phyloP scores from a whole-genome alignment of 2,113 vertebrate genomes.

The Gobiocypris rarus region DNA sequence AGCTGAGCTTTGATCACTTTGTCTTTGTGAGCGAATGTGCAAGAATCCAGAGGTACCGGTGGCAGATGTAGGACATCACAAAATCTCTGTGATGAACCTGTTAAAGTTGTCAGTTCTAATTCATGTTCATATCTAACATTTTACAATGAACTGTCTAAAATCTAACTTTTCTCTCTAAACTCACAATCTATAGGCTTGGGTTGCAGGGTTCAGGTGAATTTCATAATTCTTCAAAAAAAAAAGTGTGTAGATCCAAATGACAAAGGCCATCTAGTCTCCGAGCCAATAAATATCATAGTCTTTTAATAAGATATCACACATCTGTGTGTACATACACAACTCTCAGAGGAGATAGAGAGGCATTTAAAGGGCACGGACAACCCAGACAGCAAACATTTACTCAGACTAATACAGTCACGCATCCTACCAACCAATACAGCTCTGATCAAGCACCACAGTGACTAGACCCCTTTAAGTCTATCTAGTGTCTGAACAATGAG shows the following conservation, averaged over 20 bases:
- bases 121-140: neutral
- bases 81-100: constrained; percentile 14
- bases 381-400: constrained; percentile 31
- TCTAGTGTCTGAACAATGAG: neutral
- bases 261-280: constrained; percentile 14
- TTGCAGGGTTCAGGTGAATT: neutral
- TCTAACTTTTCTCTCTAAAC: neutral
- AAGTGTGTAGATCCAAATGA: neutral
- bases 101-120: constrained; percentile 22
- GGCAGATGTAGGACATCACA: neutral
- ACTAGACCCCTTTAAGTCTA: neutral
- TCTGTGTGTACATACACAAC: neutral
- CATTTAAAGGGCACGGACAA: constrained; percentile 18
- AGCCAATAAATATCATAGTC: constrained; percentile 14
- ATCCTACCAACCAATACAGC: constrained; percentile 1
- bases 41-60: neutral
- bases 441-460: constrained; percentile 1
- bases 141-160: neutral
- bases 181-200: neutral
- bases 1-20: constrained; percentile 14
- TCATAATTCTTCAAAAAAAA: neutral
- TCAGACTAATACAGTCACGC: neutral
- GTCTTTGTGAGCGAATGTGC: neutral
- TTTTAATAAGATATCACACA: constrained; percentile 15
- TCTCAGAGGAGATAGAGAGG: constrained; percentile 22